phyloP scores from a whole-genome alignment of 2,113 vertebrate genomes.

The Tretioscincus oriximinensis region DNA sequence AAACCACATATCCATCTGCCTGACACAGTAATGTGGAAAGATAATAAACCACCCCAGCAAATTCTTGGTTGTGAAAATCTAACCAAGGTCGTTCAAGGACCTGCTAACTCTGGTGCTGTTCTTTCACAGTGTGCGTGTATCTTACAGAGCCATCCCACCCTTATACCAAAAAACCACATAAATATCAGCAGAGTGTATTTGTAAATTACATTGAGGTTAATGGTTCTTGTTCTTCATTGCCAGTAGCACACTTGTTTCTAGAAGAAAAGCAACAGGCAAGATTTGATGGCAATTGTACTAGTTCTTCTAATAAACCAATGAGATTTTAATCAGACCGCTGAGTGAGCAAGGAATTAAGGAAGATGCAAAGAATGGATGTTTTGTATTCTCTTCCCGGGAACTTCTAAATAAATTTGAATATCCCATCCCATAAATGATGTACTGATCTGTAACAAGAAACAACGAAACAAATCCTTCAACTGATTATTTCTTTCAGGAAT shows the following conservation, averaged over 20 bases:
- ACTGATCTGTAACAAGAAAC: background rate
- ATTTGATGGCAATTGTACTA: background rate
- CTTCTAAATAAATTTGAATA: background rate
- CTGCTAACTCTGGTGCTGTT: background rate
- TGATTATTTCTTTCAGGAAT: conserved; percentile 76
- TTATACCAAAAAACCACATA: background rate
- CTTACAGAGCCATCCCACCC: too few species aligned
- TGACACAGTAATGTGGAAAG: background rate
- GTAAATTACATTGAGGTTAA: background rate
- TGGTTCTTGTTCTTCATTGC: conserved; percentile 6
- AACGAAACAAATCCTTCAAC: background rate
- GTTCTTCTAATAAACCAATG: background rate
- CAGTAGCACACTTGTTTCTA: background rate
- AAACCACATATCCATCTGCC: background rate
- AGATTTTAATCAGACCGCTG: background rate
- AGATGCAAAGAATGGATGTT: background rate
- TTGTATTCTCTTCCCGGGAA: background rate
- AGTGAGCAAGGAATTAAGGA: too few species aligned
- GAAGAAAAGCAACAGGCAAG: background rate
- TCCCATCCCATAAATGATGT: background rate
- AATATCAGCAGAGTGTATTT: background rate
- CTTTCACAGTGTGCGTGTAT: background rate
- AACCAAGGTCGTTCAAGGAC: background rate
- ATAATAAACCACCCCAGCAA: background rate
- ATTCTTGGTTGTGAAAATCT: background rate